These are phyloP conservation scores for Xenopus tropicalis DNA, from an alignment of 2,113 vertebrate species.

Conservation along the genomic window DNA sequence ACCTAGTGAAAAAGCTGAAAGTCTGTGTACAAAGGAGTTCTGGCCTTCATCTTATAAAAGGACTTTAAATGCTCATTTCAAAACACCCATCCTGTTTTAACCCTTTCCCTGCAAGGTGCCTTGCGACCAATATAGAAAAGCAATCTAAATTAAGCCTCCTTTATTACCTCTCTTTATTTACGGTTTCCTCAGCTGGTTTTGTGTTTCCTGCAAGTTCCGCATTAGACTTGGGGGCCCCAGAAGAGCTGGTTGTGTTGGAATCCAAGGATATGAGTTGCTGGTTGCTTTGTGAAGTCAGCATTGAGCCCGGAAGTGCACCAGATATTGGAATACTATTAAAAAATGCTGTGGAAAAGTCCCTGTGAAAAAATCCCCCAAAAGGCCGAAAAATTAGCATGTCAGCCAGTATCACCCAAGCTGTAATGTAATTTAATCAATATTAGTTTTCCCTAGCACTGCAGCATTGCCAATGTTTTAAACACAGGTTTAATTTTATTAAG, in stretches of 20 bases:
- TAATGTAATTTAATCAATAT: not conserved
- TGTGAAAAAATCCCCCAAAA: constrained; percentile 51
- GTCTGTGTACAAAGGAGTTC: no score
- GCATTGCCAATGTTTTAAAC: no score
- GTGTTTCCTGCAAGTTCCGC: constrained; percentile 69
- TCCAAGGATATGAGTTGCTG: constrained; percentile 84
- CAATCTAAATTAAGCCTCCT: not conserved
- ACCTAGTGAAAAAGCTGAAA: no score
- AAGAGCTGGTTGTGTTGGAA: constrained; percentile 75
- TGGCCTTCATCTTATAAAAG: no score
- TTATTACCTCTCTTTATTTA: constrained; percentile 77
- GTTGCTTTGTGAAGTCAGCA: constrained; percentile 83
- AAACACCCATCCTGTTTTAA: no score
- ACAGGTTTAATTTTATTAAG: not conserved
- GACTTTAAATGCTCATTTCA: no score
- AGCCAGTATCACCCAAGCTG: not conserved
- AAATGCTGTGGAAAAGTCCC: constrained; percentile 96
- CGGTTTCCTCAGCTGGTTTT: constrained; percentile 75
- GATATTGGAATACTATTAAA: constrained; percentile 95
- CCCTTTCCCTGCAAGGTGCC: no score
- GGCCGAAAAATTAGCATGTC: not conserved
- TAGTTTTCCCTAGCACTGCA: no score
- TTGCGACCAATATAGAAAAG: no score
- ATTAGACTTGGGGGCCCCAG: constrained; percentile 71
- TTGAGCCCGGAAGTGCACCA: constrained; percentile 79